Conservation (phyloP, 2,888 invertebrate species). For the Dryobota labecula region DNA sequence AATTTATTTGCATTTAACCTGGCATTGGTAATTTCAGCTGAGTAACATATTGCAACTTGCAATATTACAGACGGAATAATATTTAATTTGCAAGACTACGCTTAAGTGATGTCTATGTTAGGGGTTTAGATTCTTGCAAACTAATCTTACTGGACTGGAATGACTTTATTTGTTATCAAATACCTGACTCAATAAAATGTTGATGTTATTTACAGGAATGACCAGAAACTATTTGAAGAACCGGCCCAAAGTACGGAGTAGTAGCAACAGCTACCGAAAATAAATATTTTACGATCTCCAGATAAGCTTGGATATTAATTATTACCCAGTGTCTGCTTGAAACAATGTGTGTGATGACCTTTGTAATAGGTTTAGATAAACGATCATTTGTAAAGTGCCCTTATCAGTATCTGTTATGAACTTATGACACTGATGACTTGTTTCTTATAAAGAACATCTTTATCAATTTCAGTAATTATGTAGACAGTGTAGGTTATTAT, state of each 20-base stretch:
- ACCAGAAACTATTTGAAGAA: neutral
- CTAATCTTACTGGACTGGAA: neutral
- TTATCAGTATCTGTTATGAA: constrained; percentile 27
- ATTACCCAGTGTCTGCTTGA: constrained; percentile 7
- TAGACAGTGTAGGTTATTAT: constrained; percentile 5
- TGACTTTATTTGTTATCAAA: neutral
- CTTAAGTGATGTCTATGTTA: neutral
- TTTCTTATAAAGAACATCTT: neutral
- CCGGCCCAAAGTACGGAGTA: neutral
- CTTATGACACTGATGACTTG: constrained; percentile 11
- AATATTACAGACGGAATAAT: neutral
- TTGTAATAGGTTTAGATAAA: constrained; percentile 22
- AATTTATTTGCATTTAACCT: neutral
- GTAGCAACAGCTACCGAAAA: neutral
- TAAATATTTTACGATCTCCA: constrained; percentile 1
- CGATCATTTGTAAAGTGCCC: constrained; percentile 24
- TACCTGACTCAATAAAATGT: neutral
- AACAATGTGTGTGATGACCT: constrained; percentile 34
- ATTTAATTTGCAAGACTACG: neutral
- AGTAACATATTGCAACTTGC: too few species aligned
- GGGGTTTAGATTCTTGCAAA: neutral
- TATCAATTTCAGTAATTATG: constrained; percentile 23
- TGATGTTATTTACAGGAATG: neutral
- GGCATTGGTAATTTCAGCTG: neutral
- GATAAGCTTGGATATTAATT: constrained; percentile 20